Evolutionary conservation across 2,113 vertebrate species (phyloP).

Genomic region (Nannobrachium achirus): DNA sequence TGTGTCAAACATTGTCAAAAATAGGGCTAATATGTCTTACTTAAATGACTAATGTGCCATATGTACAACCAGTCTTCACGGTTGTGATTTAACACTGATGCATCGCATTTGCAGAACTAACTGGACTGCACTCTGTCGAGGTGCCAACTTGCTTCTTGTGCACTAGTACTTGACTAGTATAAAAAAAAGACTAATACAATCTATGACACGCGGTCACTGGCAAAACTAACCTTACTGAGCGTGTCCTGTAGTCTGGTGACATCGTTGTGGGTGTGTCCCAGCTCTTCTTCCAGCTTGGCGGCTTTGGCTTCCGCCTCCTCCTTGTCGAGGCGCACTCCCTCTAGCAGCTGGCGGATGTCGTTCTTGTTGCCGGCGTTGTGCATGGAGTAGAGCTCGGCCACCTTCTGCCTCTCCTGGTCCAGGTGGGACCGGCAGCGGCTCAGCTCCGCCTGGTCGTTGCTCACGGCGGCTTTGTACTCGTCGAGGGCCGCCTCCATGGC

Average conservation of each 20-base stretch:
- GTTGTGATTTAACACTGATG: no score
- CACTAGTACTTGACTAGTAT: not conserved
- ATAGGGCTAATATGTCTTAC: not conserved
- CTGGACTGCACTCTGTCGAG: no score
- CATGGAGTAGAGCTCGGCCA: conserved; percentile 90
- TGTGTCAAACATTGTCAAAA: no score
- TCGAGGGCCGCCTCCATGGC: conserved; percentile 84
- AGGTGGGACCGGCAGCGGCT: conserved; percentile 87
- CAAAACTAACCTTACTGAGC: conserved; percentile 85
- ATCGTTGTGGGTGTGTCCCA: conserved; percentile 86
- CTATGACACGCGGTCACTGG: no score
- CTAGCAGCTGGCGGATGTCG: conserved; percentile 91
- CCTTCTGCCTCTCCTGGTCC: conserved; percentile 92
- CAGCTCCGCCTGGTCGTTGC: conserved; percentile 88
- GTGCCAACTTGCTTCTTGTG: not conserved
- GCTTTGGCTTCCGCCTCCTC: conserved; percentile 90
- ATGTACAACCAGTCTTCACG: not conserved
- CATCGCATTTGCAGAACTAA: no score
- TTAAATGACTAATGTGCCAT: conserved; percentile 10
- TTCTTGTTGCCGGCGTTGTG: conserved; percentile 90
- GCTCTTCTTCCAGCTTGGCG: conserved; percentile 85
- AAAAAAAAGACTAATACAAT: no score
- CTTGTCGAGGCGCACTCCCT: conserved; percentile 88
- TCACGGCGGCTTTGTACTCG: conserved; percentile 86
- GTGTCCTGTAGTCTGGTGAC: conserved; percentile 86